Evolutionary conservation across 2,797 vertebrate genomes (phyloP).

Genomic region (Lophius americanus): DNA sequence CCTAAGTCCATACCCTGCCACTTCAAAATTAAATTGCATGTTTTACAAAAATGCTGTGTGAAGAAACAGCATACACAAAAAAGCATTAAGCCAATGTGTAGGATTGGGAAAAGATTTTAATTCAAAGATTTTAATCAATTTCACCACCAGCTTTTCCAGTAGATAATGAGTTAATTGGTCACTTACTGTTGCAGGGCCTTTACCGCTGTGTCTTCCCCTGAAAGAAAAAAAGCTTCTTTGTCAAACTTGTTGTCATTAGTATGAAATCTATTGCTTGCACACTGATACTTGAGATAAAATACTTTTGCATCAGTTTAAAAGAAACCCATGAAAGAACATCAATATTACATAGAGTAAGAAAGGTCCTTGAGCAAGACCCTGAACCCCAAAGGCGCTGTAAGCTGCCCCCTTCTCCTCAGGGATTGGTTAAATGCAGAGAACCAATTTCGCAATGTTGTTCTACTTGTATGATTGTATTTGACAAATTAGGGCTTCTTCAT

Average conservation of each 20-base stretch:
- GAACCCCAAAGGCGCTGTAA: too few relatives aligned
- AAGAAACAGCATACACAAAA: slow-evolving; percentile 1
- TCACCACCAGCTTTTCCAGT: neutral
- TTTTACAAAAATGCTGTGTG: neutral
- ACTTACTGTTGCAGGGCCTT: slow-evolving; percentile 93
- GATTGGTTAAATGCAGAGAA: too few relatives aligned
- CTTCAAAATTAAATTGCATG: slow-evolving; percentile 10
- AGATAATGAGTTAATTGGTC: slow-evolving; percentile 1
- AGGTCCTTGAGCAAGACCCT: too few relatives aligned
- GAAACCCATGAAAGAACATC: neutral
- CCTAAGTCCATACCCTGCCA: neutral
- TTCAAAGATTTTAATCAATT: neutral
- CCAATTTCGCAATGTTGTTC: too few relatives aligned
- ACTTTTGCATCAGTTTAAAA: neutral
- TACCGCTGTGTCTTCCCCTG: slow-evolving; percentile 96
- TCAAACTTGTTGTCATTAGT: slow-evolving; percentile 18
- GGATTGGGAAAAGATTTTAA: neutral
- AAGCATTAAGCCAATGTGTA: neutral
- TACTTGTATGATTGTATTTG: too few relatives aligned
- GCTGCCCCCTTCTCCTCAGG: too few relatives aligned
- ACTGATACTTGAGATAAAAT: slow-evolving; percentile 5
- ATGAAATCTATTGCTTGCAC: slow-evolving; percentile 4
- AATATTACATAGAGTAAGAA: neutral
- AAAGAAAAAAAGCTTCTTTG: slow-evolving; percentile 58
- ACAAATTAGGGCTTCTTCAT: too few relatives aligned